These are phyloP conservation scores for Bos taurus DNA, from an alignment of 2,113 vertebrate genomes.

Conservation along the genomic window ARS-UCD2.0 NC_037333.1:65863001-65863500, in stretches of 20 bases:
- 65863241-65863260: not conserved
- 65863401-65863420: not conserved
- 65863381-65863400: not conserved
- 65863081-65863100: not conserved
- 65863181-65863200: not conserved
- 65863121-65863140: not conserved
- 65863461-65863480: not conserved
- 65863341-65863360: not conserved
- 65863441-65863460: not conserved
- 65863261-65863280: not conserved
- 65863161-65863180: not conserved
- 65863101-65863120: not conserved
- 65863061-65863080: not conserved
- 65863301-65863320: not conserved
- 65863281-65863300: not conserved
- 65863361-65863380: not conserved
- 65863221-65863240: not conserved
- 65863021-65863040: not conserved
- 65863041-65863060: not conserved
- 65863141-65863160: not conserved
- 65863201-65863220: not conserved
- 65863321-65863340: not conserved
- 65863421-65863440: not conserved
- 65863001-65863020: not conserved
- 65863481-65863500: not conserved